Conservation (phyloP, 2,888 invertebrate species). For the Diarsia rubi region DNA sequence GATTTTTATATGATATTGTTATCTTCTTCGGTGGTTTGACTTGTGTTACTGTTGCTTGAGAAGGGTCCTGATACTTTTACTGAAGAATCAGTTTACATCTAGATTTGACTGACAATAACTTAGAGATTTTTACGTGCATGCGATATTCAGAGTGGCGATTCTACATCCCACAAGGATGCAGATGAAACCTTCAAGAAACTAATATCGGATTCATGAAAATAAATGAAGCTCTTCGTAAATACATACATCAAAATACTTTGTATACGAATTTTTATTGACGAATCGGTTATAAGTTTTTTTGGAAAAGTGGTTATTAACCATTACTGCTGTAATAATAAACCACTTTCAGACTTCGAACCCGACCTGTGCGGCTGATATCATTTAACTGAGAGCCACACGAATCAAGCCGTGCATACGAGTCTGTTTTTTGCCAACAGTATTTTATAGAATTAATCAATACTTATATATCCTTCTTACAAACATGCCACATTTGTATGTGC, state of each 20-base stretch:
- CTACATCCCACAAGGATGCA: background rate
- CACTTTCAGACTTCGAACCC: too few species aligned
- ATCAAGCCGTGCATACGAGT: background rate
- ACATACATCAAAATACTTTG: background rate
- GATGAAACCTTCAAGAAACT: background rate
- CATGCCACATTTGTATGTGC: background rate
- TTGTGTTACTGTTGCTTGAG: background rate
- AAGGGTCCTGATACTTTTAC: background rate
- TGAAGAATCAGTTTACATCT: background rate
- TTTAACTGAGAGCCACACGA: background rate
- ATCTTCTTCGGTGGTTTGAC: background rate
- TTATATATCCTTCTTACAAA: background rate
- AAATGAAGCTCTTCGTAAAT: background rate
- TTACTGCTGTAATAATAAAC: too few species aligned
- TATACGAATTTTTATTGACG: background rate
- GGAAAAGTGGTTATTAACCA: too few species aligned
- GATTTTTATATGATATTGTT: background rate
- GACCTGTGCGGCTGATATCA: background rate
- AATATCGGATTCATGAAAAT: background rate
- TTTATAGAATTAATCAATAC: too few species aligned
- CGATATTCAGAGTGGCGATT: background rate
- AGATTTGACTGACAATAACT: background rate
- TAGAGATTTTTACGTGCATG: background rate
- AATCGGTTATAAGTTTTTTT: background rate
- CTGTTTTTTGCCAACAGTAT: background rate